phyloP scores from a whole-genome alignment of 2,888 invertebrate genomes.

The Synergus itoensis region DNA sequence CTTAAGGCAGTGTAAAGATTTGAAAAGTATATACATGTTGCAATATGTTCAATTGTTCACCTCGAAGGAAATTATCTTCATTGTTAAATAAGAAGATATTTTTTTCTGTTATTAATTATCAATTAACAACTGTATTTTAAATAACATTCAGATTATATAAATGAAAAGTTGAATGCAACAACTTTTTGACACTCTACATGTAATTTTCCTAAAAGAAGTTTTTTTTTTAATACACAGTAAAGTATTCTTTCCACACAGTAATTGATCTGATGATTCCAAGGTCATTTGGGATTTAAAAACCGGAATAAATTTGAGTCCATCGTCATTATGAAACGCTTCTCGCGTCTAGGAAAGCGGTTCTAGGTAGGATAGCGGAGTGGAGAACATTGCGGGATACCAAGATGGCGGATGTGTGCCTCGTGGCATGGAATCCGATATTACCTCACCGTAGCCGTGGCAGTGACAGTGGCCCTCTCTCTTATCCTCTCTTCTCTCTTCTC shows the following conservation, averaged over 20 bases:
- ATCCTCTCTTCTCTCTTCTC: not conserved
- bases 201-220: not conserved
- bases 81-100: not conserved
- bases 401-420: conserved; percentile 68
- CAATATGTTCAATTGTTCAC: not conserved
- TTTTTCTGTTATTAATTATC: not conserved
- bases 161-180: too few relatives aligned
- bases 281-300: conserved; percentile 19
- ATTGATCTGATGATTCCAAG: conserved; percentile 18
- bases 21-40: not conserved
- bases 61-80: not conserved
- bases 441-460: conserved; percentile 76
- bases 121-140: too few relatives aligned
- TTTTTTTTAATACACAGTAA: not conserved
- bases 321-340: conserved; percentile 35
- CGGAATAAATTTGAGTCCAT: not conserved
- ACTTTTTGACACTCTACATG: not conserved
- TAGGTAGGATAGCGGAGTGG: conserved; percentile 32
- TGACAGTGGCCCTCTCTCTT: conserved; percentile 70
- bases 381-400: conserved; percentile 61
- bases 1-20: not conserved
- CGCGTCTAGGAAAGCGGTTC: conserved; percentile 29
- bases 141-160: too few relatives aligned
- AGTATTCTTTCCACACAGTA: not conserved
- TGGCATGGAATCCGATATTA: conserved; percentile 72